Evolutionary conservation across 2,113 vertebrate genomes (phyloP).

Genomic region (Festucalex cinctus): DNA sequence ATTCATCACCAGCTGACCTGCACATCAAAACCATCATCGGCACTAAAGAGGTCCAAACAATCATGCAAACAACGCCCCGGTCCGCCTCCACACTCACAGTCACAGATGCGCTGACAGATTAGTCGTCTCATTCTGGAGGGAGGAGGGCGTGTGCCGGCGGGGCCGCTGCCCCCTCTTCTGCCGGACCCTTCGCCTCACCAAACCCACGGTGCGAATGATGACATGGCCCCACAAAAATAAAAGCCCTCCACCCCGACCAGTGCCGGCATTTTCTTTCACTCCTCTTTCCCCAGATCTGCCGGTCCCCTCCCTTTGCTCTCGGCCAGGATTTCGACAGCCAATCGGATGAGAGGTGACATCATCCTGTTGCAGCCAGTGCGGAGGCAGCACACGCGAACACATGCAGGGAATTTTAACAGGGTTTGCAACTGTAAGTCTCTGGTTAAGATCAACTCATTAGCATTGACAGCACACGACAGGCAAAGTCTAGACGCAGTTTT

Average conservation of each 20-base stretch:
- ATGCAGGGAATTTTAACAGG: conserved; percentile 78
- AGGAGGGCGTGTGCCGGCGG: conserved; percentile 58
- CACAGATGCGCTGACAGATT: conserved; percentile 98
- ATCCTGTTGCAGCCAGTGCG: conserved; percentile 84
- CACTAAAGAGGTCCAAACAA: neutral
- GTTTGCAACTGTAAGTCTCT: conserved; percentile 35
- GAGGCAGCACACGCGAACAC: conserved; percentile 65
- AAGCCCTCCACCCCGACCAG: conserved; percentile 54
- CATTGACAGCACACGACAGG: conserved; percentile 33
- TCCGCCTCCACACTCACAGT: conserved; percentile 89
- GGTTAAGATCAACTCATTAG: conserved; percentile 51
- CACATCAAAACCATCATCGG: conserved; percentile 2
- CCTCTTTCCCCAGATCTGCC: conserved; percentile 12
- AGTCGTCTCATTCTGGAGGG: conserved; percentile 92
- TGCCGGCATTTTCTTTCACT: conserved; percentile 71
- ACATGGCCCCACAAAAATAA: conserved; percentile 19
- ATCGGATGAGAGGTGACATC: conserved; percentile 91
- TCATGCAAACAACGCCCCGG: conserved; percentile 57
- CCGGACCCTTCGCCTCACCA: conserved; percentile 46
- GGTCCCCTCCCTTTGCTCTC: conserved; percentile 52
- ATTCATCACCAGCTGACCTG: conserved; percentile 25
- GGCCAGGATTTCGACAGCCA: conserved; percentile 84
- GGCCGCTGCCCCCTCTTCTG: conserved; percentile 54
- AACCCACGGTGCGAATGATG: conserved; percentile 36
- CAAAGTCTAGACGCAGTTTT: conserved; percentile 16